These are phyloP conservation scores for Capitella teleta DNA, from an alignment of 1,140 invertebrate species.

Conservation along the genomic window DNA sequence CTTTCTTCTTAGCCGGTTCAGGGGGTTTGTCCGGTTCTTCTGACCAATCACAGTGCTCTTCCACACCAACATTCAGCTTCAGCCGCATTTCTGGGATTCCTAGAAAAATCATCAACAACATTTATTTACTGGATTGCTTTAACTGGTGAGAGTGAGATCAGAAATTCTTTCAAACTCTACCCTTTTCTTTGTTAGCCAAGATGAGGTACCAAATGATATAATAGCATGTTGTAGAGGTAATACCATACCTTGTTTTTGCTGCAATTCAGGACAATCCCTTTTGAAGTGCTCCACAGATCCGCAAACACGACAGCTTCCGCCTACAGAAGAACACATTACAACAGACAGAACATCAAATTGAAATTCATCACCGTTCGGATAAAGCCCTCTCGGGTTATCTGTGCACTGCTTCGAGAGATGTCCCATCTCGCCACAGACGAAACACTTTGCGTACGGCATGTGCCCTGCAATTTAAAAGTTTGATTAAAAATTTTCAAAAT, in stretches of 20 bases:
- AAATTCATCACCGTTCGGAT: slow-evolving; percentile 55
- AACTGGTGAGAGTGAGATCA: too few species aligned
- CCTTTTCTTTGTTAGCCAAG: too few species aligned
- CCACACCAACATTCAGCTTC: too few species aligned
- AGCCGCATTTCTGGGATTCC: too few species aligned
- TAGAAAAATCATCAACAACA: too few species aligned
- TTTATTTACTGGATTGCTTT: too few species aligned
- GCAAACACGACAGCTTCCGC: slow-evolving; percentile 66
- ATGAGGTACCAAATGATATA: too few species aligned
- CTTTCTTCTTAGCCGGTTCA: too few species aligned
- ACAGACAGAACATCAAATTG: background rate
- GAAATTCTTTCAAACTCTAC: too few species aligned
- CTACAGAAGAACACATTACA: slow-evolving; percentile 8
- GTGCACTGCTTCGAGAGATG: slow-evolving; percentile 43
- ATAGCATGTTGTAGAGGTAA: too few species aligned
- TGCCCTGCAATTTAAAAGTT: slow-evolving; percentile 18
- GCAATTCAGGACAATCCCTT: slow-evolving; percentile 61
- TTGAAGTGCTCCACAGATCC: slow-evolving; percentile 74
- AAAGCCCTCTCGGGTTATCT: slow-evolving; percentile 57
- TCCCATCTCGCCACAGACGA: slow-evolving; percentile 42
- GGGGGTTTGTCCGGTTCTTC: too few species aligned
- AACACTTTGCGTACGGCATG: slow-evolving; percentile 58
- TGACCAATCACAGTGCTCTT: too few species aligned
- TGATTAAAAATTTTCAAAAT: background rate
- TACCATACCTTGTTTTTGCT: slow-evolving; percentile 26